Base-by-base conservation (phyloP, 2,888 invertebrate species). In the Gari tellinella region DNA sequence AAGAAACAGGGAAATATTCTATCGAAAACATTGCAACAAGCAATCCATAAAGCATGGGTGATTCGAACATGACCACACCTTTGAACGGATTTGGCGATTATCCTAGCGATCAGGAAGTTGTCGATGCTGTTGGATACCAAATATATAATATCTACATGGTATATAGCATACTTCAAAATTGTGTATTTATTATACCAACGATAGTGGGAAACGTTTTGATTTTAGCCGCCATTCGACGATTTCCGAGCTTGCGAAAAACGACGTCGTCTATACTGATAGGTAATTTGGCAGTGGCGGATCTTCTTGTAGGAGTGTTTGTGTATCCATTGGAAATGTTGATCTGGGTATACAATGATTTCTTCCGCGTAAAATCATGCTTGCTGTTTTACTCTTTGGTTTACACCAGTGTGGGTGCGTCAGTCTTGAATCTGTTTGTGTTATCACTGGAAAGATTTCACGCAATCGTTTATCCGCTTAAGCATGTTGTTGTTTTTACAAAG, bases 391-490 rank as follows among this genome's bases (percentile, higher is more conserved):
- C 52, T 52, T 31, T 45, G 37, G 21, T 60, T 5, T 31, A 23
- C 14, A 66, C 58, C 0, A 25, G 37, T 17, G 37, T 66, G 10
- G 58, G 49, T 37, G 52, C 60, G 1, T 66, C 66, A 4, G 52
- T 66, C 14, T 17, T 66, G 4, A 66, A 66, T 38, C 25, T 66
- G 37, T 60, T 66, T 17, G 21, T 66, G 5, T 38, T 66, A 14
- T 66, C 66, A 7, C 26, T 66, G 17, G 66, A 66, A 58, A 15
- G 66, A 25, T 66, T 66, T 31, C 52, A 60, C 55, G 58, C 66
- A 8, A 52, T 66, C 23, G 26, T 31, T n/a, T 37, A 52, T n/a
- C 66, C 66, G 0, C 40, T 66, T n/a, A 21, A 38, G 5, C 66
- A 66, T 45, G 19, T 19, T 19, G 1, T 46, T 7, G 23, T 51